Evolutionary conservation across 1,140 invertebrate species (phyloP), one percentile per base, ranked within the genome.

Genomic region (Bombus confusus): DNA sequence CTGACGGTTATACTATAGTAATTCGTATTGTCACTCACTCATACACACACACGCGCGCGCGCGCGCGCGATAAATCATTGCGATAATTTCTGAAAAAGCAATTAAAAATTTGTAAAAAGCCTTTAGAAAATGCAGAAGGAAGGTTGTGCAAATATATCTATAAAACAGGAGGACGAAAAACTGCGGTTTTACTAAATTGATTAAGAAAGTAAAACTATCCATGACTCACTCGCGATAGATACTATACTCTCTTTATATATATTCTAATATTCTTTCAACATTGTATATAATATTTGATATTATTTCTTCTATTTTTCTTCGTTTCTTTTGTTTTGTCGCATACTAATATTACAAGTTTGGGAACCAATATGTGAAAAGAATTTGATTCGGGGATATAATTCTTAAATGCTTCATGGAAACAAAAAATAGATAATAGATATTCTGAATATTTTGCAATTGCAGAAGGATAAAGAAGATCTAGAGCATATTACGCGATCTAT

Each of bases 401-500:
- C 41, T n/a, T 84, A 78, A 79, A 69, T 79, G 41, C 28, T 71
- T 31, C 5, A 31, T 34, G 37, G 1, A 22, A 1, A 34, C 13
- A 62, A 57, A 31, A 52, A 37, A 8, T 62, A 71, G 39, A 41
- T 52, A 59, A 37, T 59, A 83, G 37, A 34, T 28, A 39, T 59
- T 62, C 12, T n/a, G 15, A 47, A 47, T 37, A 78, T 69, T 39
- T 77, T 85, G 83, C 83, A 85, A 80, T 85, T 15, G 28, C 73
- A 72, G 41, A 52, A 72, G 9, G 66, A 28, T 31, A 25, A 84
- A 84, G 9, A 31, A 57, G 28, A 73, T 59, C n/a, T 6, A 39
- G 28, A 62, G 4, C 59, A 3, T n/a, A 34, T 69, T 71, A 25
- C 3, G 3, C 0, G 1, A 22, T 41, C 15, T 71, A 77, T 47